Percentiles rank a stretch among this genome's conserved stretches.
Conservation (phyloP, 2,888 invertebrate species). For the Dasysyrphus tricinctus region DNA sequence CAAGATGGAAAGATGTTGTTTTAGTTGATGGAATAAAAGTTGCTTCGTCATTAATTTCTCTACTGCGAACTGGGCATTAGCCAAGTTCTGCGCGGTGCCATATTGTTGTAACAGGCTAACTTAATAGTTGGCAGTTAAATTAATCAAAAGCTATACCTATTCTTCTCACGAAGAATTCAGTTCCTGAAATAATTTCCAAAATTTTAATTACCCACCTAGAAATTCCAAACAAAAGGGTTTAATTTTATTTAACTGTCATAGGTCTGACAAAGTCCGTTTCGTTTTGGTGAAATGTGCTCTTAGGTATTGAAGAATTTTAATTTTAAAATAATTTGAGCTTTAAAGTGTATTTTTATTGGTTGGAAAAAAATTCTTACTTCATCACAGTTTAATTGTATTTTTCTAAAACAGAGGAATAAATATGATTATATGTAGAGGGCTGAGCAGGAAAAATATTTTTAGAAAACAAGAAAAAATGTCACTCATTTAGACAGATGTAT, state of each 20-base stretch:
- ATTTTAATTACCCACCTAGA: conserved; percentile 46
- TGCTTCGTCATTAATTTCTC: neutral
- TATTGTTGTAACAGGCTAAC: conserved; percentile 62
- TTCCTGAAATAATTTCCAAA: conserved; percentile 41
- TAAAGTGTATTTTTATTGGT: neutral
- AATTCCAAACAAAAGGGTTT: conserved; percentile 26
- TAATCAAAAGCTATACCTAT: conserved; percentile 34
- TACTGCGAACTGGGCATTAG: neutral
- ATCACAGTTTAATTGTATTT: neutral
- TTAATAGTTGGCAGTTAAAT: conserved; percentile 73
- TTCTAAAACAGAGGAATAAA: no score
- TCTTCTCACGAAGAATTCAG: conserved; percentile 1
- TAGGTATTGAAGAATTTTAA: conserved; percentile 10
- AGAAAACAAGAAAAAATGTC: no score
- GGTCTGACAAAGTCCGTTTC: neutral
- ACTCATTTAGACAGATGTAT: no score
- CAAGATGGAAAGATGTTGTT: neutral
- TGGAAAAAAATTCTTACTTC: neutral
- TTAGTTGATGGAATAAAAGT: neutral
- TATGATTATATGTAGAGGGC: no score
- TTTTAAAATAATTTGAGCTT: conserved; percentile 14
- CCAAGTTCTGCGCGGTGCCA: conserved; percentile 35
- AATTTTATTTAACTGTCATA: neutral
- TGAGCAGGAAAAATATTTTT: no score
- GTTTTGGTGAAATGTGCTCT: neutral